A percentile compares a stretch with the other conserved stretches of the same genome.
Evolutionary conservation across 2,888 invertebrate species (phyloP).

Genomic region (Pyralis farinalis): DNA sequence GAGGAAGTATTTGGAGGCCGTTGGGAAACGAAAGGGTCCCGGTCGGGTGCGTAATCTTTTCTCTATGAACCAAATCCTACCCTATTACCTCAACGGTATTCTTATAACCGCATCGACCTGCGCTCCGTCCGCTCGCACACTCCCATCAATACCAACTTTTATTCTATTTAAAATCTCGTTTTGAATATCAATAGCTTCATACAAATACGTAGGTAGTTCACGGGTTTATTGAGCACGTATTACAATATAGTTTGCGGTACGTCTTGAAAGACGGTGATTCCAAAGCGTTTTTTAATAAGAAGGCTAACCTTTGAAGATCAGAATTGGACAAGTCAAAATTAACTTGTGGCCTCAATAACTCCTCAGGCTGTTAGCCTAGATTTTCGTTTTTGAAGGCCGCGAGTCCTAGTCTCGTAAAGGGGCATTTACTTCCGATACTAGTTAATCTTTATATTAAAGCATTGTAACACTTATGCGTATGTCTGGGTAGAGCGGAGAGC

Average conservation of each 20-base stretch:
- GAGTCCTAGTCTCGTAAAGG: too few species aligned
- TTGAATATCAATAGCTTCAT: conserved; percentile 42
- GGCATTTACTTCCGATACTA: too few species aligned
- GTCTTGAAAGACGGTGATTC: too few species aligned
- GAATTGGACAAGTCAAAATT: too few species aligned
- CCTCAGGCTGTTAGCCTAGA: too few species aligned
- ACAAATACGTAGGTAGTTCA: conserved; percentile 29
- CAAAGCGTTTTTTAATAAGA: too few species aligned
- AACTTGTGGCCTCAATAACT: too few species aligned
- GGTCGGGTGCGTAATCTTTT: conserved; percentile 43
- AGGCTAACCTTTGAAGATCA: too few species aligned
- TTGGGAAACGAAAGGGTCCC: conserved; percentile 36
- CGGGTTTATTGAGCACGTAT: conserved; percentile 27
- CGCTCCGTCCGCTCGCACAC: conserved; percentile 24
- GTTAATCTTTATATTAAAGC: too few species aligned
- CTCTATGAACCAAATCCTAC: conserved; percentile 46
- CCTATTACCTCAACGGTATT: conserved; percentile 50
- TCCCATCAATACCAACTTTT: conserved; percentile 38
- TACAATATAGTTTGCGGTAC: conserved; percentile 17
- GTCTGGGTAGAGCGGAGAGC: too few species aligned
- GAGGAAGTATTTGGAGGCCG: conserved; percentile 22
- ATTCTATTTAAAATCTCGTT: conserved; percentile 45
- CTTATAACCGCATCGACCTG: conserved; percentile 36
- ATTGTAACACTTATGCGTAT: too few species aligned
- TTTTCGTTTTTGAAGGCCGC: too few species aligned